Evolutionary conservation across 2,888 invertebrate genomes (phyloP).

Genomic region (Ormyrus rosae): DNA sequence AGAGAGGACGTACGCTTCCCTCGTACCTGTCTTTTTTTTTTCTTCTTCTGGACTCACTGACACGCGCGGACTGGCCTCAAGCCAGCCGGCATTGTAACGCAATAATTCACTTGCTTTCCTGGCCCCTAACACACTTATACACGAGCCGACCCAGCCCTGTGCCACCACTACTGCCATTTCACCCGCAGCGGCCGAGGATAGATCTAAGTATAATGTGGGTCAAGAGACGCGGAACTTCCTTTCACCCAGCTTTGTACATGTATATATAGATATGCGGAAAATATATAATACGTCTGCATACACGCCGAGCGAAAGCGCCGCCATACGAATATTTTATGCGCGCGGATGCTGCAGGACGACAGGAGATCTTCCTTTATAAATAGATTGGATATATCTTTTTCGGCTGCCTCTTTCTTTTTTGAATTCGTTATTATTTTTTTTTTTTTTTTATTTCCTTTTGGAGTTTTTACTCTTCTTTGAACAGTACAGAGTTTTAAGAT

Average conservation of each 20-base stretch:
- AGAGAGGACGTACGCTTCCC: constrained; percentile 9
- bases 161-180: background rate
- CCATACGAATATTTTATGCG: background rate
- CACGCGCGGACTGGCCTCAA: constrained; percentile 22
- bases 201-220: background rate
- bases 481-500: constrained; percentile 13
- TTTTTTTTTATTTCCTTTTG: background rate
- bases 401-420: no score
- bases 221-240: constrained; percentile 9
- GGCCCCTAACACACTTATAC: background rate
- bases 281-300: background rate
- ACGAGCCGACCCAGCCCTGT: no score
- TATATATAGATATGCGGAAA: constrained; percentile 5
- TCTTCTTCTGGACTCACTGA: constrained; percentile 16
- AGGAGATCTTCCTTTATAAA: no score
- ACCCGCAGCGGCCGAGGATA: background rate
- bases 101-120: constrained; percentile 42
- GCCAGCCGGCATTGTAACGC: constrained; percentile 39
- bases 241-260: background rate
- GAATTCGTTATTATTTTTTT: background rate
- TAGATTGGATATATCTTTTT: no score
- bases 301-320: background rate
- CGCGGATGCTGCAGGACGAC: background rate
- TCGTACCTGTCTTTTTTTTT: background rate
- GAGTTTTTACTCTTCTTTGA: background rate